phyloP scores from a whole-genome alignment of 2,113 vertebrate genomes.

The Tichodroma muraria region DNA sequence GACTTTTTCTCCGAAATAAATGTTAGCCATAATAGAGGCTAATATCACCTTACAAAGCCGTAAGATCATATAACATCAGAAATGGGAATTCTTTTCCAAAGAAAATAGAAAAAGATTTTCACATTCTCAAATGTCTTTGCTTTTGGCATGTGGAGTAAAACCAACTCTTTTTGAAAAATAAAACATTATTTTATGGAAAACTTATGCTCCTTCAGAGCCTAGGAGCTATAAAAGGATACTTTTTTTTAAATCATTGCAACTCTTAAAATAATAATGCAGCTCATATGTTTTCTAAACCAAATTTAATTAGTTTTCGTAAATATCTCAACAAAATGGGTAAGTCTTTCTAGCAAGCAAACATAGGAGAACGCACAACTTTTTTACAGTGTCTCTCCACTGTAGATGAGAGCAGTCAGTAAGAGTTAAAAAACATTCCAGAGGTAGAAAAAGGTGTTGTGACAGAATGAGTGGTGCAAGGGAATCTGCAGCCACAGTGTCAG shows the following conservation, averaged over 20 bases:
- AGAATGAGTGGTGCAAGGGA: neutral
- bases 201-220: neutral
- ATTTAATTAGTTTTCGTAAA: neutral
- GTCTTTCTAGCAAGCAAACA: neutral
- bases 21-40: neutral
- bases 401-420: neutral
- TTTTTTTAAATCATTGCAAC: neutral
- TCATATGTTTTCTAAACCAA: neutral
- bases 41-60: conserved; percentile 9
- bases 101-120: conserved; percentile 9
- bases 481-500: neutral
- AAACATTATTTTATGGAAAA: conserved; percentile 28
- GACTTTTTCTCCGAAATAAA: conserved; percentile 1
- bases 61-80: conserved; percentile 1
- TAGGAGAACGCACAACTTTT: neutral
- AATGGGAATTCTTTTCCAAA: neutral
- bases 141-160: conserved; percentile 2
- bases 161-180: neutral
- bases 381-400: neutral
- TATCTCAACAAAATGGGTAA: neutral
- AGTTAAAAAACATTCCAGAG: neutral
- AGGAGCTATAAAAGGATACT: neutral
- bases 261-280: neutral
- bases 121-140: neutral
- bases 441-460: neutral